Conservation (phyloP, 2,888 invertebrate genomes). For the Drosophila borborema region DNA sequence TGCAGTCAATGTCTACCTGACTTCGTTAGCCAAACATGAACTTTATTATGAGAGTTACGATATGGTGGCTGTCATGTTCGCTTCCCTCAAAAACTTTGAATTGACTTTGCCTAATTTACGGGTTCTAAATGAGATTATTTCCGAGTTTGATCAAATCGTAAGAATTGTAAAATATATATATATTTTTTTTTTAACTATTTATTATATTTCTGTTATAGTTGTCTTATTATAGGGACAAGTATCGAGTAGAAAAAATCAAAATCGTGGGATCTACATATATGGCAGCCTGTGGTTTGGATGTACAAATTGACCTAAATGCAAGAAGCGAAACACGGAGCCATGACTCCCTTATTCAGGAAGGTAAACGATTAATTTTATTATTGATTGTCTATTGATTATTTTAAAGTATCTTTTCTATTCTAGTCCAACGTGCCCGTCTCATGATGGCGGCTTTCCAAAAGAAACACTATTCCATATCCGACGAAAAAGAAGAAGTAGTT, state of each 20-base stretch:
- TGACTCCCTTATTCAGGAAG: background rate
- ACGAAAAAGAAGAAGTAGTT: conserved; percentile 85
- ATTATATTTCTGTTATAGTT: conserved; percentile 85
- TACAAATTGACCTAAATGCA: conserved; percentile 84
- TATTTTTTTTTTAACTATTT: background rate
- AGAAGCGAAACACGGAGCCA: background rate
- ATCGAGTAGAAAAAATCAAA: conserved; percentile 97
- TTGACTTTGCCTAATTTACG: conserved; percentile 88
- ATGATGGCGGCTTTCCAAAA: background rate
- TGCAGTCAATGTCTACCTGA: conserved; percentile 86
- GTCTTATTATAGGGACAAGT: conserved; percentile 86
- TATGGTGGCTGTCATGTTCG: conserved; percentile 97
- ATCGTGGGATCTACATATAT: conserved; percentile 98
- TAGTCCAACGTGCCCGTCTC: conserved; percentile 12
- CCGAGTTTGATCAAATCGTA: conserved; percentile 92
- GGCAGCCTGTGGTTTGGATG: conserved; percentile 96
- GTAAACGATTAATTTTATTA: background rate
- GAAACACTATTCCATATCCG: fast-evolving
- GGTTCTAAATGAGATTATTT: conserved; percentile 95
- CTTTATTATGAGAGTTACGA: conserved; percentile 95
- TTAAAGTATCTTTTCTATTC: background rate
- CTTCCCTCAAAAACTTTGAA: conserved; percentile 94
- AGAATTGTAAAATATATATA: conserved; percentile 80
- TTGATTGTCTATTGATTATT: background rate
- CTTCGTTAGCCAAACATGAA: conserved; percentile 89